Evolutionary conservation across 53 echinoderm and acorn worm genomes (phyloP).

Genomic region (Holothuria scabra): DNA sequence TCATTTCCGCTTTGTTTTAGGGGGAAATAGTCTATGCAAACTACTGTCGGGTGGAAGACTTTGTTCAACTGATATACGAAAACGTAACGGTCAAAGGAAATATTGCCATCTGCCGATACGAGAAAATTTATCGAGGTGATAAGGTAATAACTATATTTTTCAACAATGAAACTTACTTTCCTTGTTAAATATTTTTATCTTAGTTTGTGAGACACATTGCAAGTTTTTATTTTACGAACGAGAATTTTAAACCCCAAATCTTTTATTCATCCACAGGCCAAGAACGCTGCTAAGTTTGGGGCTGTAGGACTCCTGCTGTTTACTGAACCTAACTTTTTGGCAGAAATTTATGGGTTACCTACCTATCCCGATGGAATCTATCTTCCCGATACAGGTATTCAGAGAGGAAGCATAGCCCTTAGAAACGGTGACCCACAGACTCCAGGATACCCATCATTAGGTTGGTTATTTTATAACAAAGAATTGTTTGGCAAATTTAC

Average conservation of each 20-base stretch:
- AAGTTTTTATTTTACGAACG: too few relatives aligned
- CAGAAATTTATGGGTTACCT: neutral
- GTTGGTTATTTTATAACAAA: neutral
- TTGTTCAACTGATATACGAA: slow-evolving; percentile 16
- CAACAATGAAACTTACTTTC: neutral
- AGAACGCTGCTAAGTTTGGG: slow-evolving; percentile 33
- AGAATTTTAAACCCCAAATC: too few relatives aligned
- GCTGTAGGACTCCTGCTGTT: slow-evolving; percentile 20
- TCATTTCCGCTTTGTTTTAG: neutral
- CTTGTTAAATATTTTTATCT: too few relatives aligned
- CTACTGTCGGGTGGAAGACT: slow-evolving; percentile 27
- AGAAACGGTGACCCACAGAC: slow-evolving; percentile 36
- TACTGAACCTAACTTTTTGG: slow-evolving; percentile 31
- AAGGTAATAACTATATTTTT: neutral
- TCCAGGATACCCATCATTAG: slow-evolving; percentile 38
- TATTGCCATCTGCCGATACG: slow-evolving; percentile 31
- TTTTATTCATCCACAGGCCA: slow-evolving; percentile 7
- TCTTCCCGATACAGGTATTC: slow-evolving; percentile 18
- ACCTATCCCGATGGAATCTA: slow-evolving; percentile 35
- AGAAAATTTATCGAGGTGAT: slow-evolving; percentile 28
- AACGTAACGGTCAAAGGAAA: slow-evolving; percentile 37
- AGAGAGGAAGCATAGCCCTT: slow-evolving; percentile 25
- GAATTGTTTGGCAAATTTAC: too few relatives aligned
- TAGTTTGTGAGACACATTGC: too few relatives aligned
- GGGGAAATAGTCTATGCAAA: slow-evolving; percentile 36